Base-by-base conservation (phyloP, 92 coral and sea anemone genomes). In the Nematostella vectensis region DNA sequence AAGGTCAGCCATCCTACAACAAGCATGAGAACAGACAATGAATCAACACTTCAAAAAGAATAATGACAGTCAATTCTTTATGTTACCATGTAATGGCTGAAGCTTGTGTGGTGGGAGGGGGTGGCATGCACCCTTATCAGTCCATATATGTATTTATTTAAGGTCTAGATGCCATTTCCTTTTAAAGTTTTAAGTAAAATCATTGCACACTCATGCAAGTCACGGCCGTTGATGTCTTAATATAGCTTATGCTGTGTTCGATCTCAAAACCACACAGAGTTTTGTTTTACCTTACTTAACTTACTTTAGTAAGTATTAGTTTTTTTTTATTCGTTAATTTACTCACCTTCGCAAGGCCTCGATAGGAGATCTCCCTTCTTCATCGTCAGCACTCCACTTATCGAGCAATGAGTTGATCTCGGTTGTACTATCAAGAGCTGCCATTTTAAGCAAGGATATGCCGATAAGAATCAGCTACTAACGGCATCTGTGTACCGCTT, bases 321-420 rank as follows among this genome's bases (percentile, higher is more conserved):
- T n/a, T n/a, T n/a, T n/a, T n/a, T n/a, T n/a, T n/a, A n/a, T n/a
- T n/a, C n/a, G n/a, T n/a, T n/a, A n/a, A n/a, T n/a, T n/a, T n/a
- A n/a, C 80, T 0, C 27, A 87, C 99, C 96, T 82, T 44, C 74
- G 66, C 21, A 93, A 70, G 0, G 89, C 67, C 2, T 59, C 68
- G 52, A 76, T 85, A 1, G 96, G 88, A 36, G 94, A 78, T 20
- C 53, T 30, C 13, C 68, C 72, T 19, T 75, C 80, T 48, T 83
- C 86, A 30, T 93, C 96, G n/a, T 78, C 86, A 53, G 70, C 78
- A 48, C 78, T 71, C 99, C 96, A 93, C 54, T 52, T 70, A 25
- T 81, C 96, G 20, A 93, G 73, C 54, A 93, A 75, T 21, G 43
- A 33, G 43, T 68, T 74, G 2, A 93, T 55, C 48, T 71, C 94